phyloP scores from a whole-genome alignment of 2,888 invertebrate genomes.

The Germaria angustata region DNA sequence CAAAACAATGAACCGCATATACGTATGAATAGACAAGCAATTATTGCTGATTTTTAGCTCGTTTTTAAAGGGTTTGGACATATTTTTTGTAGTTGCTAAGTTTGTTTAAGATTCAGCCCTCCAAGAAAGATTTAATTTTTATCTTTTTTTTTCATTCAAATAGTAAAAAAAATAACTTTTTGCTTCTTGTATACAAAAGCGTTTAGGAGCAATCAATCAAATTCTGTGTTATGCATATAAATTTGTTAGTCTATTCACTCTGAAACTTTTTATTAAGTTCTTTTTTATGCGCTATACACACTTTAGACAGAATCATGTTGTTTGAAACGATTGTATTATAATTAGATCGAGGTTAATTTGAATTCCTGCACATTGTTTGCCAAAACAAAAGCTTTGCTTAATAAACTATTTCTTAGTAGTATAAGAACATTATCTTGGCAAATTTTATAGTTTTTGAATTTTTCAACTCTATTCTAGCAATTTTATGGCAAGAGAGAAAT shows the following conservation, averaged over 20 bases:
- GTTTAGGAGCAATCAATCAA: constrained; percentile 61
- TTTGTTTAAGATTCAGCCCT: constrained; percentile 10
- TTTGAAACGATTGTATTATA: constrained; percentile 31
- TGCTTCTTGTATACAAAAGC: constrained; percentile 20
- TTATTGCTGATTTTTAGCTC: neutral
- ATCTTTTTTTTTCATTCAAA: constrained; percentile 27
- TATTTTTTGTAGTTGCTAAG: neutral
- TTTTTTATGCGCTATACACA: constrained; percentile 49
- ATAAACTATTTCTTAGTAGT: too few relatives aligned
- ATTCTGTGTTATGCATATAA: constrained; percentile 64
- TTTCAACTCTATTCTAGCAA: too few relatives aligned
- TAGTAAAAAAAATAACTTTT: neutral
- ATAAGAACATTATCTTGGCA: too few relatives aligned
- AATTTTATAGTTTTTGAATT: too few relatives aligned
- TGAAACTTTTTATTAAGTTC: constrained; percentile 30
- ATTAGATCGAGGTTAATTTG: constrained; percentile 65
- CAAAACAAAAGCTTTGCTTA: neutral
- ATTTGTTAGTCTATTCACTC: constrained; percentile 7
- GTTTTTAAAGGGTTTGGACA: constrained; percentile 35
- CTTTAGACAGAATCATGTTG: constrained; percentile 31
- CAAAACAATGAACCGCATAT: constrained; percentile 25
- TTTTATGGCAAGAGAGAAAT: too few relatives aligned
- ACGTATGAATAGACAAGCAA: neutral
- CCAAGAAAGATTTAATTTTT: constrained; percentile 19
- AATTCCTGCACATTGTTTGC: constrained; percentile 4